These are phyloP conservation scores for Galerucella nymphaeae DNA, from an alignment of 2,888 invertebrate species.

Conservation along the genomic window DNA sequence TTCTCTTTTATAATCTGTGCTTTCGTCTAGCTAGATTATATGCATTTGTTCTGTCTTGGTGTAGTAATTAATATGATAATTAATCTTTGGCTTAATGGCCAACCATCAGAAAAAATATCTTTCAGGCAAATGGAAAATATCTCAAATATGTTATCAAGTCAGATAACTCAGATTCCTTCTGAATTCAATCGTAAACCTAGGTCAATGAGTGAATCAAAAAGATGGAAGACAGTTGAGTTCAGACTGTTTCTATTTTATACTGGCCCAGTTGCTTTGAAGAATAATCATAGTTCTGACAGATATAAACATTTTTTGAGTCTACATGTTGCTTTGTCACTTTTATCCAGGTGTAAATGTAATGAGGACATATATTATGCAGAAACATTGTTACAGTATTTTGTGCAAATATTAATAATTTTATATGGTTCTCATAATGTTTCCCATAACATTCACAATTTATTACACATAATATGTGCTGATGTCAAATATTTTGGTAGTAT, in stretches of 20 bases:
- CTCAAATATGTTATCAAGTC: not conserved
- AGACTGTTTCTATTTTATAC: too few species aligned
- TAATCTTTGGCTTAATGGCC: slow-evolving; percentile 15
- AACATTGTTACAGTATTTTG: not conserved
- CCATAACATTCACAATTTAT: not conserved
- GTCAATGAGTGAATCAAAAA: not conserved
- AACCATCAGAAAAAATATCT: slow-evolving; percentile 18
- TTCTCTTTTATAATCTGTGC: too few species aligned
- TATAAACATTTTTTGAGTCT: too few species aligned
- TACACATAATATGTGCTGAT: too few species aligned
- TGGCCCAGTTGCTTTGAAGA: too few species aligned
- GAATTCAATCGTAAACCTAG: not conserved
- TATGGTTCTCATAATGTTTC: not conserved
- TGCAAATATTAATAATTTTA: not conserved
- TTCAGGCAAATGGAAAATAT: not conserved
- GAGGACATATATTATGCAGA: slow-evolving; percentile 10
- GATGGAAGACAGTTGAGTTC: too few species aligned
- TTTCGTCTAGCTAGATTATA: too few species aligned
- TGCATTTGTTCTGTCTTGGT: not conserved
- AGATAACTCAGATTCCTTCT: not conserved
- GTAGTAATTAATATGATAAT: slow-evolving; percentile 8
- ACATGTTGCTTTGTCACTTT: slow-evolving; percentile 14
- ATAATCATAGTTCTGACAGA: too few species aligned
- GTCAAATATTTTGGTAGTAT: too few species aligned
- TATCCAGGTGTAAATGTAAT: slow-evolving; percentile 12